Percentiles rank a stretch among this genome's conserved stretches.
Conservation (phyloP, 2,888 invertebrate genomes). For the Agrochola lychnidis region DNA sequence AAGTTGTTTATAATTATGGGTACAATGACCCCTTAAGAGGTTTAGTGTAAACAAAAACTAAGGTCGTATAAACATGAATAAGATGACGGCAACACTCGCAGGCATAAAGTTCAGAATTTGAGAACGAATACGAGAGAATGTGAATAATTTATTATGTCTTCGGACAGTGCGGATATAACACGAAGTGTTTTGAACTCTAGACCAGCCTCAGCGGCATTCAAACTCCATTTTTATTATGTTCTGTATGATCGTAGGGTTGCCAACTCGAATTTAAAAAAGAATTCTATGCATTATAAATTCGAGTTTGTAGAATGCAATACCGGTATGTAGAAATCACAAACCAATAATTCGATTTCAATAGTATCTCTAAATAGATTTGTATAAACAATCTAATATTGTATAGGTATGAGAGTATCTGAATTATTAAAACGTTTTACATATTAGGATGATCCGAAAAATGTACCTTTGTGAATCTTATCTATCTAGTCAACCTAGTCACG, state of each 20-base stretch:
- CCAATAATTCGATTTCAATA: constrained; percentile 9
- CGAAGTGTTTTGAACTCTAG: not conserved
- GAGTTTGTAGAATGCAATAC: constrained; percentile 15
- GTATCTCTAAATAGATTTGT: constrained; percentile 20
- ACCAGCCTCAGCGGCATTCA: not conserved
- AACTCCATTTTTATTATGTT: not conserved
- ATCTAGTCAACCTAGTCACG: constrained; percentile 66
- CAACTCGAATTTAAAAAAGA: constrained; percentile 3
- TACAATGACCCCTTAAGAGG: no score
- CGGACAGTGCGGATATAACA: no score
- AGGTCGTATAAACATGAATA: not conserved
- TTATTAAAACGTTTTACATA: constrained; percentile 16
- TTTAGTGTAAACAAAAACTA: no score
- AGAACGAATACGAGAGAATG: not conserved
- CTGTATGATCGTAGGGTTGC: not conserved
- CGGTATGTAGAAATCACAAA: constrained; percentile 8
- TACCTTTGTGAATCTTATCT: constrained; percentile 42
- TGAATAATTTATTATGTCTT: not conserved
- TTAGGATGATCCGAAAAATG: constrained; percentile 29
- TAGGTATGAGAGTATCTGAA: constrained; percentile 26
- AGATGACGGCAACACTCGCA: not conserved
- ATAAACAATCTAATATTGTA: not conserved
- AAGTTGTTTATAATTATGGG: no score
- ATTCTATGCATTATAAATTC: not conserved
- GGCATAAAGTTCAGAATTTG: not conserved